A percentile compares a stretch with the other conserved stretches of the same genome.
phyloP scores from a whole-genome alignment of 2,888 invertebrate genomes.

The Erynnis tages region DNA sequence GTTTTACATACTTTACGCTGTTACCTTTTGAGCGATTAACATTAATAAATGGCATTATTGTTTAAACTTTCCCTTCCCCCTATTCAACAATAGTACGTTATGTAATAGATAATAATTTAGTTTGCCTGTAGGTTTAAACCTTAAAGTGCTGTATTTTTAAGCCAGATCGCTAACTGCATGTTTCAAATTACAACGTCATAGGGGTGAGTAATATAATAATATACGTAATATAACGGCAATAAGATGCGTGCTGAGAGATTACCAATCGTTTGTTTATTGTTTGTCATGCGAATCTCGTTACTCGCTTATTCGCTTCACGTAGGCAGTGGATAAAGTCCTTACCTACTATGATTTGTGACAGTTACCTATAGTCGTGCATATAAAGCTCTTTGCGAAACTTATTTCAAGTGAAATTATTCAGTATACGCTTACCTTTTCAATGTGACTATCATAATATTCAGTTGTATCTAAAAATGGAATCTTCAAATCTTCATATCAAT shows the following conservation, averaged over 20 bases:
- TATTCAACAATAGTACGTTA: no score
- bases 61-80: no score
- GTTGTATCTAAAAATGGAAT: constrained; percentile 19
- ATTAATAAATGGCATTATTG: no score
- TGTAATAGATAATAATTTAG: no score
- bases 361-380: constrained; percentile 38
- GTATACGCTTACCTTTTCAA: constrained; percentile 22
- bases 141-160: no score
- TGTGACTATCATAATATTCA: constrained; percentile 13
- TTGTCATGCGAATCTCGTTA: not conserved
- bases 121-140: no score
- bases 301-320: not conserved
- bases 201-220: no score
- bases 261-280: no score
- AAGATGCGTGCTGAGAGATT: no score
- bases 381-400: constrained; percentile 26
- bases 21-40: not conserved
- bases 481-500: constrained; percentile 17
- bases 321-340: not conserved
- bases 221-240: no score
- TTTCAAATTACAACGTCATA: no score
- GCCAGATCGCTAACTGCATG: no score
- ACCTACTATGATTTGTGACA: constrained; percentile 49
- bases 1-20: constrained; percentile 18
- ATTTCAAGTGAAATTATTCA: constrained; percentile 31